A percentile compares a stretch with the other conserved stretches of the same genome.
phyloP scores from a whole-genome alignment of 1,140 invertebrate species.

The Diachasma alloeum region DNA sequence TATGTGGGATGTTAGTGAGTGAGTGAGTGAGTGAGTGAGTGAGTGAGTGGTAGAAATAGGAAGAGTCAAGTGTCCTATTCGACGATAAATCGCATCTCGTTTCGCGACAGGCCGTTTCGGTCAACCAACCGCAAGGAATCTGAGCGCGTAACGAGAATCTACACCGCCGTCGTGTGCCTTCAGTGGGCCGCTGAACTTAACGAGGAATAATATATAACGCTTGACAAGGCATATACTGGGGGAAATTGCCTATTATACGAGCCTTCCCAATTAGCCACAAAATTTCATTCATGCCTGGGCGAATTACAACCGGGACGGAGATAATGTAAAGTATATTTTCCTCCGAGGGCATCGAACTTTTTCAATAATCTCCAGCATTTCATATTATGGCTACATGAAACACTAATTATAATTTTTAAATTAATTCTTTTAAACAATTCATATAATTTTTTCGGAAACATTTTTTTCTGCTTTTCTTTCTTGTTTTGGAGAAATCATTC shows the following conservation, averaged over 20 bases:
- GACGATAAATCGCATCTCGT: conserved; percentile 3
- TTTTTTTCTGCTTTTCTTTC: too few relatives aligned
- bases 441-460: too few relatives aligned
- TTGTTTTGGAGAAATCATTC: too few relatives aligned
- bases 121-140: conserved; percentile 9
- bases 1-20: neutral
- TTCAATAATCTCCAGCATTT: too few relatives aligned
- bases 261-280: neutral
- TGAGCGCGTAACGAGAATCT: conserved; percentile 4
- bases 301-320: neutral
- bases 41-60: conserved; percentile 2
- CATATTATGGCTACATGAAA: too few relatives aligned
- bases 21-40: neutral
- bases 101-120: conserved; percentile 1
- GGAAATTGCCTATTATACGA: conserved; percentile 7
- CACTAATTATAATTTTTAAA: too few relatives aligned
- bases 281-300: neutral
- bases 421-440: too few relatives aligned
- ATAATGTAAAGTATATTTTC: too few relatives aligned
- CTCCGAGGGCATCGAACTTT: too few relatives aligned
- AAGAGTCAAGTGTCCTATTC: neutral
- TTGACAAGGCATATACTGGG: neutral
- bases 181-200: neutral
- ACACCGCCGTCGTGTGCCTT: neutral
- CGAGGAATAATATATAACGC: conserved; percentile 13